A percentile compares a stretch with the other conserved stretches of the same genome.
Conservation (phyloP, 2,797 vertebrate genomes). For the Lophius americanus region DNA sequence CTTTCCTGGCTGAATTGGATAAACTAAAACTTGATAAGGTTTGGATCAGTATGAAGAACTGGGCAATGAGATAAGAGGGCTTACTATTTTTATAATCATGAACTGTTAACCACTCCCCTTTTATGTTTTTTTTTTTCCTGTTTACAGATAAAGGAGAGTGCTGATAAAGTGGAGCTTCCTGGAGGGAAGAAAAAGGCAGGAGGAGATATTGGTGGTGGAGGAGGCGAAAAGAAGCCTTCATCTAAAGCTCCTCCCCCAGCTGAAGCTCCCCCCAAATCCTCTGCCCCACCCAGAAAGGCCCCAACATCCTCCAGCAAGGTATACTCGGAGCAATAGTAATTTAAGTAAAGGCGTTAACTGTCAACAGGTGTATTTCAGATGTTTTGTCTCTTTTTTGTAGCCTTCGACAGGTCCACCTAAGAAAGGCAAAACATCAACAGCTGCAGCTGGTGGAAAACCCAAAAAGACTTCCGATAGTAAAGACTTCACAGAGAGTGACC, state of each 20-base stretch:
- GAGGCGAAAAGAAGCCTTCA: slow-evolving; percentile 85
- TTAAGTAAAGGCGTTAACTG: too few species aligned
- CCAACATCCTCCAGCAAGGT: slow-evolving; percentile 83
- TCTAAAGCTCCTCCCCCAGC: slow-evolving; percentile 79
- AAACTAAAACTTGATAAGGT: slow-evolving; percentile 98
- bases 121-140: not conserved
- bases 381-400: slow-evolving; percentile 63
- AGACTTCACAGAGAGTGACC: slow-evolving; percentile 89
- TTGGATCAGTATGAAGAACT: slow-evolving; percentile 18
- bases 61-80: too few species aligned
- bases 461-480: slow-evolving; percentile 88
- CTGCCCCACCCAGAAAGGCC: slow-evolving; percentile 86
- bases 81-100: not conserved
- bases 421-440: slow-evolving; percentile 85
- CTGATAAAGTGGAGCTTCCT: slow-evolving; percentile 92
- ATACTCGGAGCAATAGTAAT: not conserved
- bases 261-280: slow-evolving; percentile 76
- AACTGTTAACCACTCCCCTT: not conserved
- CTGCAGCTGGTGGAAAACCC: slow-evolving; percentile 82
- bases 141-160: slow-evolving; percentile 93
- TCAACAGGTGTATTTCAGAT: not conserved
- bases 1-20: slow-evolving; percentile 92
- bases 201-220: slow-evolving; percentile 65
- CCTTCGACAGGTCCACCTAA: slow-evolving; percentile 83
- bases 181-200: slow-evolving; percentile 83